Base-by-base conservation (phyloP, 2,797 vertebrate species). In the Paedocypris micromegethes region DNA sequence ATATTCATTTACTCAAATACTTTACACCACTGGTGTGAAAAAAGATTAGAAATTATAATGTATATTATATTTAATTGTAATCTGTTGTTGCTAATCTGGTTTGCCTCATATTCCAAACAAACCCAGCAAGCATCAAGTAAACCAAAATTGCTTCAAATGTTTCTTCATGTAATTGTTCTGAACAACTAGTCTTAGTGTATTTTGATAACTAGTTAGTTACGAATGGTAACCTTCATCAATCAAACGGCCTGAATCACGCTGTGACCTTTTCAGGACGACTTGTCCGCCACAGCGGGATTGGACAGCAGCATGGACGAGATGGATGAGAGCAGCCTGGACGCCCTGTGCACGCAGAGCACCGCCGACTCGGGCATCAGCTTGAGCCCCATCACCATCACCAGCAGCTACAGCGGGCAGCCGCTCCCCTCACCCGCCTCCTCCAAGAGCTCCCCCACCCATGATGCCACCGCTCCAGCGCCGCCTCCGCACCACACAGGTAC, bases 241-340 rank as follows among this genome's bases (percentile, higher is more conserved):
- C 3, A 48, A 60, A 39, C 44, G 6, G 5, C 1, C 37, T 5
- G 37, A 5, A 47, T 49, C 9, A 3, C n/a, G 38, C 4, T 23
- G 44, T 38, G 3, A 43, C 59, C 5, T 67, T 60, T 72, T 47
- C 5, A 91, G 89, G 88, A 85, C 0, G 88, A 89, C 72, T 77
- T 83, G 47, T 86, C 86, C 0, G 80, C 87, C 76, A 82, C 84
- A 4, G 88, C 90, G 72, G 87, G 90, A 74, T 87, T 88, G 9
- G 86, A 90, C 78, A 90, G 88, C 73, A 89, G 88, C 61, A 86
- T 83, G 49, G 87, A 90, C 2, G 88, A 89, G 72, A 88, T 88
- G 72, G 85, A 80, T 0, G 88, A 88, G 37, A 87, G 85, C 75
- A 89, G 86, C 68, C 83, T 77, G 66, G 88, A 89, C 3, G 85